Percentiles rank a stretch among this genome's conserved stretches.
Conservation (phyloP, 1,140 invertebrate species). For the Leptopilina boulardi region DNA sequence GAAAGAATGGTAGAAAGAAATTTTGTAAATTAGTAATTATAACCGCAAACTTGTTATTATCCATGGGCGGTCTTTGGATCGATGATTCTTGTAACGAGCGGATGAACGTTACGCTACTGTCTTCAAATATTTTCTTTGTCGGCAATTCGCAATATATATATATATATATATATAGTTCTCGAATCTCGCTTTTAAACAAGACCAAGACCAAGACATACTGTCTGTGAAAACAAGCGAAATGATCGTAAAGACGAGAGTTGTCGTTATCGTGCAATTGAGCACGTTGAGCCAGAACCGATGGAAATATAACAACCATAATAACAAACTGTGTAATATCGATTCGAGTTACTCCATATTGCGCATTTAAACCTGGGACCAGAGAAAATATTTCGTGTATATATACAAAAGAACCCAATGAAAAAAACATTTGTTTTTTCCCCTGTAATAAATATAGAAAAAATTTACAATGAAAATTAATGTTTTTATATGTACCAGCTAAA, state of each 20-base stretch:
- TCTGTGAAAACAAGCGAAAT: background rate
- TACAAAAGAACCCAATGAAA: background rate
- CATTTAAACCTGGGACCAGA: constrained; percentile 8
- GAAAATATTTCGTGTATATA: background rate
- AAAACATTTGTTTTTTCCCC: background rate
- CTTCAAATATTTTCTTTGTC: constrained; percentile 24
- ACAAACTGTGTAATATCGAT: constrained; percentile 17
- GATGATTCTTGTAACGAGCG: constrained; percentile 15
- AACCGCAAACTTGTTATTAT: too few relatives aligned
- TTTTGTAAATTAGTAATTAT: background rate
- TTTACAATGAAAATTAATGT: background rate
- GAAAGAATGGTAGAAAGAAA: background rate
- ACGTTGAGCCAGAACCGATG: background rate
- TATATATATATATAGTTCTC: background rate
- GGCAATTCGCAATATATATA: background rate
- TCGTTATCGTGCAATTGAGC: constrained; percentile 12
- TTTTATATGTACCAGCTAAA: background rate
- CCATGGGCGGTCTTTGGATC: constrained; percentile 21
- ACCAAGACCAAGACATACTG: background rate
- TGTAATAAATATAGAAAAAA: background rate
- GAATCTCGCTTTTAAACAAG: constrained; percentile 10
- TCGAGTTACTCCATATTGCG: background rate
- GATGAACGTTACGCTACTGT: constrained; percentile 27
- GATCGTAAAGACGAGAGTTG: constrained; percentile 19
- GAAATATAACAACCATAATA: constrained; percentile 12